Evolutionary conservation across 2,888 invertebrate species (phyloP), one percentile per base, ranked within the genome.

Genomic region (Sicus ferrugineus): DNA sequence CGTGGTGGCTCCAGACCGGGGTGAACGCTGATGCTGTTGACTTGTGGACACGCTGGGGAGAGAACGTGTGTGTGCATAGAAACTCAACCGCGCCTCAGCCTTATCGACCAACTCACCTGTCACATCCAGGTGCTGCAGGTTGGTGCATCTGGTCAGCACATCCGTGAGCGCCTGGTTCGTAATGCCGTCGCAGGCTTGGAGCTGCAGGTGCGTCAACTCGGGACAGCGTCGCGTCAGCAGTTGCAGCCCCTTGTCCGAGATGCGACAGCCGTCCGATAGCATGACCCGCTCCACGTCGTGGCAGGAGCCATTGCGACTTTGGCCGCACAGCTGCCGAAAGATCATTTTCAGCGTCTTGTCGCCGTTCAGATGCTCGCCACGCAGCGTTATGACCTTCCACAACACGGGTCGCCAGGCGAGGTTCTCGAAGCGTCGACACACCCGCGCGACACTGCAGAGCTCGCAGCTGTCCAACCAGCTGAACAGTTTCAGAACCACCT

Each of bases 111-210:
- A 71, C 85, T 86, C 82, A 93, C 94, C 94, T 73, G 94, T 93
- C 26, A 95, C 89, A 85, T 95, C 94, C 62, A 96, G 88, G 84
- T 94, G 93, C 85, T 93, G 92, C 69, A 96, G 86, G 83, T 93
- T 93, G 73, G 90, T 89, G 82, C 95, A 93, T 79, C 92, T 90
- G 3, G 93, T 91, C 67, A 92, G 89, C 9, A 95, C 88, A 75
- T 95, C 94, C 67, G 91, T 91, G 65, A 96, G 84, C 0, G 93
- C 91, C 58, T 90, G 88, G 77, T 94, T 93, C 64, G 93, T 91
- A 77, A 95, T 88, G 71, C 89, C 89, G 64, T 88, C 87, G 75
- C 93, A 92, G 2, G 90, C 91, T 72, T 92, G 92, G 65, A 95
- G 87, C 73, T 94, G 93, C 67, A 96, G 86, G 79, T 93, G 93